phyloP scores from a whole-genome alignment of 2,113 vertebrate genomes.

The Eulemur macaco region DNA sequence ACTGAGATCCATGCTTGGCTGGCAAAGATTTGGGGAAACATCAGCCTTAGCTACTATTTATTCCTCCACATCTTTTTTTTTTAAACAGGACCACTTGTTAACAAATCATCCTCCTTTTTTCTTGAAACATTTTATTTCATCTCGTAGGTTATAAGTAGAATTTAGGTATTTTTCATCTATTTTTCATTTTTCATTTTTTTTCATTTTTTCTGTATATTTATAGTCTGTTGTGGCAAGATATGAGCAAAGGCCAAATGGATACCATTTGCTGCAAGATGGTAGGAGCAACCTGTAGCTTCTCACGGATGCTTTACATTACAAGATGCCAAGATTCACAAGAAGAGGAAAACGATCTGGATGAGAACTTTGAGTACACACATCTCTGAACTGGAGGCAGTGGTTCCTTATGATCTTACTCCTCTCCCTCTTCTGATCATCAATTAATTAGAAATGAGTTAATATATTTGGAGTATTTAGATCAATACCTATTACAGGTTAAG shows the following conservation, averaged over 20 bases:
- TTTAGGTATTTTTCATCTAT: neutral
- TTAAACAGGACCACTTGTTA: neutral
- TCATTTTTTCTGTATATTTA: neutral
- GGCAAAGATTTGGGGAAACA: neutral
- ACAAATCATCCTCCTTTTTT: neutral
- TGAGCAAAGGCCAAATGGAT: neutral
- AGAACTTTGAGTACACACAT: neutral
- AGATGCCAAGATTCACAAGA: neutral
- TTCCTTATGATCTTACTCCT: neutral
- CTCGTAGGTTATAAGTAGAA: neutral
- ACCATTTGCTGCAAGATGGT: neutral
- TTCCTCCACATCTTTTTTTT: neutral
- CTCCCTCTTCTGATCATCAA: neutral
- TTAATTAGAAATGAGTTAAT: neutral
- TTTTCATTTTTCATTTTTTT: neutral
- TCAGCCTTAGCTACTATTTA: neutral
- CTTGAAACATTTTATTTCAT: neutral
- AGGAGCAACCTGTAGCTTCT: neutral
- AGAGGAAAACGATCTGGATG: neutral
- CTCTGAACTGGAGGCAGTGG: neutral
- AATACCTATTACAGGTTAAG: neutral
- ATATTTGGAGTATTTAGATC: neutral
- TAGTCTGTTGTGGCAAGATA: neutral
- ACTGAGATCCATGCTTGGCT: neutral
- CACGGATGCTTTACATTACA: neutral